Evolutionary conservation across 2,888 invertebrate genomes (phyloP).

Genomic region (Norana najaformis): DNA sequence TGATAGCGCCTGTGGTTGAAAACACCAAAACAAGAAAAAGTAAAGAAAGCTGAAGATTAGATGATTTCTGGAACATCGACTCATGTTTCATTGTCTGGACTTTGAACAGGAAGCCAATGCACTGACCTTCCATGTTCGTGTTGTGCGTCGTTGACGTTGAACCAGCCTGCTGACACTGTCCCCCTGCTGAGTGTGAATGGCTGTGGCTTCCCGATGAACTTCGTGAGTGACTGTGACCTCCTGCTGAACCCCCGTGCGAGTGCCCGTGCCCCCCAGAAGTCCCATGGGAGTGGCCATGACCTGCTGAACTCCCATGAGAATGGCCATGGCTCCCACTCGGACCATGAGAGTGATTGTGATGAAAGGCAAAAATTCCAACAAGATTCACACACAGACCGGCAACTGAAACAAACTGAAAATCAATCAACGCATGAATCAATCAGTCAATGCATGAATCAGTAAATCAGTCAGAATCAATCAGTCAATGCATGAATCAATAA

Average conservation of each 20-base stretch:
- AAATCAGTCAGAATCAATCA: neutral
- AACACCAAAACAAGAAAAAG: neutral
- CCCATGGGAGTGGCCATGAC: slow-evolving; percentile 55
- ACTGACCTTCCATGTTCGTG: slow-evolving; percentile 67
- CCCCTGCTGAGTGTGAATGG: slow-evolving; percentile 53
- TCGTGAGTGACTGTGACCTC: slow-evolving; percentile 37
- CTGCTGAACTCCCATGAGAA: slow-evolving; percentile 38
- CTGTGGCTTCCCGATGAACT: slow-evolving; percentile 50
- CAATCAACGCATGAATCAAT: neutral
- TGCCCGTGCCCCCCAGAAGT: slow-evolving; percentile 55
- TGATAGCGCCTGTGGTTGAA: neutral
- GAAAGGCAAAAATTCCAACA: slow-evolving; percentile 67
- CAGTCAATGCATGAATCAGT: neutral
- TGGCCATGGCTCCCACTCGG: slow-evolving; percentile 54
- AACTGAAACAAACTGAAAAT: slow-evolving; percentile 65
- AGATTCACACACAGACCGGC: slow-evolving; percentile 67
- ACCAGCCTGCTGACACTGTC: slow-evolving; percentile 54
- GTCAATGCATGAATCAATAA: neutral
- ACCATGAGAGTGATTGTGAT: slow-evolving; percentile 58
- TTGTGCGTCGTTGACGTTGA: slow-evolving; percentile 57
- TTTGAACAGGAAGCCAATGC: slow-evolving; percentile 28
- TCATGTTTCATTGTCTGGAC: neutral
- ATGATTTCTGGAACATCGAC: neutral
- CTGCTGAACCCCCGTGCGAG: slow-evolving; percentile 48
- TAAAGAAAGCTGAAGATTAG: neutral